Conservation (phyloP, 2,797 vertebrate genomes). For the Scyliorhinus canicula region DNA sequence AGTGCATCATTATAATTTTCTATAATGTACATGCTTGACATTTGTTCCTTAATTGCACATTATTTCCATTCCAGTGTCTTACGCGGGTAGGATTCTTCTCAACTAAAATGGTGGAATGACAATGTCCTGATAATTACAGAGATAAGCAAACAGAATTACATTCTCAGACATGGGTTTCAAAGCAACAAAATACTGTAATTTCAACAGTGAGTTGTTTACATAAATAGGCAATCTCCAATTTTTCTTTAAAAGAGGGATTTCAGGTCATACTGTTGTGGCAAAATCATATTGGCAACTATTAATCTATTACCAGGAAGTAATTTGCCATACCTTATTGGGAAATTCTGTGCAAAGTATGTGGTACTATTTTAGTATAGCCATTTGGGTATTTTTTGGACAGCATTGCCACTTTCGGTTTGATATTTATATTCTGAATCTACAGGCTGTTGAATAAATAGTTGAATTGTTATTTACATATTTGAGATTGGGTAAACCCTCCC, state of each 20-base stretch:
- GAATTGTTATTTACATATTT: not conserved
- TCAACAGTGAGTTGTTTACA: not conserved
- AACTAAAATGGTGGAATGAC: not conserved
- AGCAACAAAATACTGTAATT: not conserved
- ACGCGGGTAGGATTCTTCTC: not conserved
- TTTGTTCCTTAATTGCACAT: not conserved
- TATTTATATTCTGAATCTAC: not conserved
- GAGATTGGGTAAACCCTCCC: not conserved
- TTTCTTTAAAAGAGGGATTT: not conserved
- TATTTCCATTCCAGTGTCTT: not conserved
- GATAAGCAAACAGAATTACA: not conserved
- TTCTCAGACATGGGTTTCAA: not conserved
- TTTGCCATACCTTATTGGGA: not conserved
- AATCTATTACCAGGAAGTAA: not conserved
- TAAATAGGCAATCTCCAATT: not conserved
- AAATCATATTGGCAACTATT: not conserved
- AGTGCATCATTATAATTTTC: conserved; percentile 5
- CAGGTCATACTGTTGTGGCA: not conserved
- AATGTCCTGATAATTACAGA: not conserved
- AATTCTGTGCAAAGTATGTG: not conserved
- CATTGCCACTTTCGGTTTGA: not conserved
- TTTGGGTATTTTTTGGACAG: not conserved
- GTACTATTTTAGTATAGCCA: not conserved
- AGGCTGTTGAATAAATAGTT: not conserved
- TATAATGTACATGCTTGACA: not conserved